Percentiles rank a stretch among this genome's conserved stretches.
These are phyloP conservation scores for Mesitornis unicolor DNA, from an alignment of 2,113 vertebrate genomes.

Conservation along the genomic window DNA sequence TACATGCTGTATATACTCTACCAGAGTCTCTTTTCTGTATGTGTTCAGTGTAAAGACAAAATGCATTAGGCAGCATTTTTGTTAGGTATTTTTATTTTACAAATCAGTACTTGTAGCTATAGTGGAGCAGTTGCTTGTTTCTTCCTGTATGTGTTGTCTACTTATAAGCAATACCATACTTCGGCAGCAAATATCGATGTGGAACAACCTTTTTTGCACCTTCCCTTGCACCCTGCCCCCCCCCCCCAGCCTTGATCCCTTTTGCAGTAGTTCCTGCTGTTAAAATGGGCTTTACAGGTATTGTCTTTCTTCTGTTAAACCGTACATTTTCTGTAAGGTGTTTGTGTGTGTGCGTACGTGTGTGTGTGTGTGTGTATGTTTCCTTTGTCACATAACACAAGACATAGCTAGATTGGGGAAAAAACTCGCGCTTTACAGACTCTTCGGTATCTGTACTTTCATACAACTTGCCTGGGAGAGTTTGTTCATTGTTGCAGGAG, in stretches of 20 bases:
- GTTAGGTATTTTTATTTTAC: neutral
- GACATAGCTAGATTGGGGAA: neutral
- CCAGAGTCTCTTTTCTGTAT: neutral
- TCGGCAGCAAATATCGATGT: neutral
- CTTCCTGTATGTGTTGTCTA: neutral
- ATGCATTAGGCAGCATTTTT: neutral
- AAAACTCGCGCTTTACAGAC: neutral
- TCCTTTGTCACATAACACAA: neutral
- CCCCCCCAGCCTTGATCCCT: neutral
- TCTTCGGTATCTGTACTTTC: neutral
- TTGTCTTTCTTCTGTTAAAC: constrained; percentile 19
- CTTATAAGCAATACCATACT: neutral
- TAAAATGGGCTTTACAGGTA: constrained; percentile 43
- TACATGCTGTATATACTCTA: neutral
- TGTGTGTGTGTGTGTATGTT: neutral
- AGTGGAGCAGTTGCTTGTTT: neutral
- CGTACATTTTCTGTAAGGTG: neutral
- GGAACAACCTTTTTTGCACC: constrained; percentile 10
- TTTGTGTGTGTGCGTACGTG: neutral
- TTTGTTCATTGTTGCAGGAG: constrained; percentile 22
- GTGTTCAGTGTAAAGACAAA: neutral
- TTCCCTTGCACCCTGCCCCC: neutral
- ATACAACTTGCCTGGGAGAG: constrained; percentile 3
- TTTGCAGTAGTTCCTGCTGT: constrained; percentile 12
- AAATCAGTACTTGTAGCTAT: neutral